A percentile compares a stretch with the other conserved stretches of the same genome.
phyloP scores from a whole-genome alignment of 2,888 invertebrate species.

The Galeruca laticollis region DNA sequence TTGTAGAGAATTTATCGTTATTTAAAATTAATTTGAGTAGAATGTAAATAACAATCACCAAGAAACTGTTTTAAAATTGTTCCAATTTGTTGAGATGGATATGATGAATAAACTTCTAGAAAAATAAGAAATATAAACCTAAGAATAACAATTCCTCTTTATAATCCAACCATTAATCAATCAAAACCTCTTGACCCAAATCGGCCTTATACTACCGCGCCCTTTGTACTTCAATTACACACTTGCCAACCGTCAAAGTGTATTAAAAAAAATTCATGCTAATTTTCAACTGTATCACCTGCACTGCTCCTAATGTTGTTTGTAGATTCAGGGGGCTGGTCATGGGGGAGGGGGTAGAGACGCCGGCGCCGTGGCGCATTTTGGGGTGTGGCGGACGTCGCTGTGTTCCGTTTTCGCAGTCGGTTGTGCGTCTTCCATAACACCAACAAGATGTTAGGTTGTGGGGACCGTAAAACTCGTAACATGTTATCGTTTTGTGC shows the following conservation, averaged over 20 bases:
- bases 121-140: no score
- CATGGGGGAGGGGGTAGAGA: conserved; percentile 53
- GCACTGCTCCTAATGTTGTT: conserved; percentile 51
- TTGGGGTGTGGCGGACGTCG: conserved; percentile 66
- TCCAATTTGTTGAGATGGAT: no score
- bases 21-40: no score
- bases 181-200: conserved; percentile 28
- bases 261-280: conserved; percentile 42
- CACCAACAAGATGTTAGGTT: conserved; percentile 33
- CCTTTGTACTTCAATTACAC: conserved; percentile 33
- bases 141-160: background rate
- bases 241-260: conserved; percentile 34
- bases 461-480: conserved; percentile 30
- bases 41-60: no score
- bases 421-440: conserved; percentile 59
- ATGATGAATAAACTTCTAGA: no score
- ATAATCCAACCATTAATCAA: conserved; percentile 21
- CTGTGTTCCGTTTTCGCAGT: conserved; percentile 61
- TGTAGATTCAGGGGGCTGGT: conserved; percentile 47
- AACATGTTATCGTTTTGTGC: conserved; percentile 37
- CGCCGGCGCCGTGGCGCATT: conserved; percentile 62
- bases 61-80: no score
- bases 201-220: conserved; percentile 11
- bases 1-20: no score
- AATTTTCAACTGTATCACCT: conserved; percentile 50